Conservation (phyloP, 1,140 invertebrate species). For the Tribolium madens region DNA sequence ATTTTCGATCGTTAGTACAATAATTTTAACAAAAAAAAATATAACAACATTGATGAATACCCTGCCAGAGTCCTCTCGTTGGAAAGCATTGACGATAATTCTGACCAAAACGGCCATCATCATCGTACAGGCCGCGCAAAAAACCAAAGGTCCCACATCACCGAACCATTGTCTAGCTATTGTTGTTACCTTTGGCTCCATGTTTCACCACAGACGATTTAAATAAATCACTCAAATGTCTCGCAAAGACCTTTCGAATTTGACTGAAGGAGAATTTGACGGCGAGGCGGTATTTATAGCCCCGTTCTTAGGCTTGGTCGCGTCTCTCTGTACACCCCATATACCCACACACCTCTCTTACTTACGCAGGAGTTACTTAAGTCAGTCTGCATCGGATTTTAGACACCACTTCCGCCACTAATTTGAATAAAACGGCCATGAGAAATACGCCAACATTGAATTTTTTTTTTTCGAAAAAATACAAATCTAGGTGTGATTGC, state of each 20-base stretch:
- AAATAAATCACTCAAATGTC: background rate
- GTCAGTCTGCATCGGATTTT: slow-evolving; percentile 25
- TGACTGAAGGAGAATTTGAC: slow-evolving; percentile 53
- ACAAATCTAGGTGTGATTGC: too few relatives aligned
- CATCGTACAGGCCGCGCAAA: slow-evolving; percentile 52
- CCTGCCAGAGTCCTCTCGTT: slow-evolving; percentile 49
- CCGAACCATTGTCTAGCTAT: slow-evolving; percentile 53
- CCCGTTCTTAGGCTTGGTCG: slow-evolving; percentile 57
- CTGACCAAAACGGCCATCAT: slow-evolving; percentile 55
- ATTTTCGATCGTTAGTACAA: background rate
- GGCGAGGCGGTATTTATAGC: slow-evolving; percentile 56
- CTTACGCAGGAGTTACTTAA: slow-evolving; percentile 18
- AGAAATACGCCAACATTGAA: background rate
- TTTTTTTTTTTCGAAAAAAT: background rate
- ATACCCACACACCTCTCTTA: slow-evolving; percentile 24
- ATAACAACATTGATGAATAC: slow-evolving; percentile 47
- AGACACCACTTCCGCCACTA: slow-evolving; percentile 14
- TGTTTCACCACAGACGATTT: slow-evolving; percentile 5
- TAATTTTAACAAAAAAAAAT: slow-evolving; percentile 1
- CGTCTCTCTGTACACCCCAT: slow-evolving; percentile 43
- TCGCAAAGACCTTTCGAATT: background rate
- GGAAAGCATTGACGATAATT: slow-evolving; percentile 53
- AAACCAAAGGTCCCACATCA: slow-evolving; percentile 47
- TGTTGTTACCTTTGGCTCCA: slow-evolving; percentile 53
- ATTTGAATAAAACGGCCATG: slow-evolving; percentile 6